Evolutionary conservation across 2,797 vertebrate genomes (phyloP).

Genomic region (Petrocephalus sullivani): DNA sequence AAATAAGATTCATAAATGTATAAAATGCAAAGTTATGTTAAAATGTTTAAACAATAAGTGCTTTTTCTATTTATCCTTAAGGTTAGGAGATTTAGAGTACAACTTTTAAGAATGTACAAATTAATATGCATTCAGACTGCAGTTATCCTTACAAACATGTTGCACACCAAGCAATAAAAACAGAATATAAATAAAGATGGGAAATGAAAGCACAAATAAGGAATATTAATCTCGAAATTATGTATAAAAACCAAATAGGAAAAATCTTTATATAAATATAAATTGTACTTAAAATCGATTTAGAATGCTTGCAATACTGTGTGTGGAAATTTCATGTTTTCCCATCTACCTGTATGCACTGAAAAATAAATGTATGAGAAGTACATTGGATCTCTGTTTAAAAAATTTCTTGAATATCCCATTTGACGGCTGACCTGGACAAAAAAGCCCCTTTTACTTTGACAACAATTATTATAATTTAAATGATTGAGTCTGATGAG

Average conservation of each 20-base stretch:
- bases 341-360: not conserved
- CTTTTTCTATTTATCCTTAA: not conserved
- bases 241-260: not conserved
- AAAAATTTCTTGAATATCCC: not conserved
- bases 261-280: not conserved
- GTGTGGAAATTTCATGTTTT: not conserved
- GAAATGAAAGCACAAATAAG: not conserved
- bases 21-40: not conserved
- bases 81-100: not conserved
- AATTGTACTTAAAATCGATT: not conserved
- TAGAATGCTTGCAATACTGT: not conserved
- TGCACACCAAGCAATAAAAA: not conserved
- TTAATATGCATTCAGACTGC: not conserved
- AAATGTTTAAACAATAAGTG: not conserved
- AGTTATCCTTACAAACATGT: not conserved
- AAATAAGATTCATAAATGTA: not conserved
- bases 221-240: not conserved
- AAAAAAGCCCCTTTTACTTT: not conserved
- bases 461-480: not conserved
- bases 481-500: not conserved
- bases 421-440: not conserved
- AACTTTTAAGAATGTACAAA: not conserved
- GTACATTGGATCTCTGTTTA: not conserved
- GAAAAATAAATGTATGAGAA: not conserved
- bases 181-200: not conserved